Evolutionary conservation across 2,797 vertebrate genomes (phyloP).

Genomic region (Thripadectes ignobilis): DNA sequence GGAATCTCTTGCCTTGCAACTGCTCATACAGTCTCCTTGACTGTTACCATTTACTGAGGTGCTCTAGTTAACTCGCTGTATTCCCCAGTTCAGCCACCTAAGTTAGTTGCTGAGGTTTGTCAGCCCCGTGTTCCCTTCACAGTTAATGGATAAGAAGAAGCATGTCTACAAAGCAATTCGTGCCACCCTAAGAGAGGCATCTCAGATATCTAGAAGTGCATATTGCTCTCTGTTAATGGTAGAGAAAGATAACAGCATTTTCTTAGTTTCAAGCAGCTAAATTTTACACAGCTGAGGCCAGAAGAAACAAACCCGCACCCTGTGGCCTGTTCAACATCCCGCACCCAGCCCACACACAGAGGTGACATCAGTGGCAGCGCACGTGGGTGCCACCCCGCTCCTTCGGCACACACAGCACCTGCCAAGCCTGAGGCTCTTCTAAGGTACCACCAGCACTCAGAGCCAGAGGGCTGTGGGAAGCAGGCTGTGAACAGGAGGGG

Average conservation of each 20-base stretch:
- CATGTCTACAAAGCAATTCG: not conserved
- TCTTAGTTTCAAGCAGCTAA: not conserved
- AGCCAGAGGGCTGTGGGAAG: not conserved
- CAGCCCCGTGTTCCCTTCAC: not conserved
- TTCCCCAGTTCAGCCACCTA: not conserved
- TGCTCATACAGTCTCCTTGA: accelerated
- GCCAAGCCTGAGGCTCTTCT: not conserved
- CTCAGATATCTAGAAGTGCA: not conserved
- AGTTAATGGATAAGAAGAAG: not conserved
- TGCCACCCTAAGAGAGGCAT: not conserved
- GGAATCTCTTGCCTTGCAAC: not conserved
- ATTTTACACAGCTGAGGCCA: not conserved
- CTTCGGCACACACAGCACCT: not conserved
- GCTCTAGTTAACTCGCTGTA: not conserved
- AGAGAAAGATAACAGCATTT: not conserved
- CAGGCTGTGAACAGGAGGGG: not conserved
- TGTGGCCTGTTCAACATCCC: accelerated
- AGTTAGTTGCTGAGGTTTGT: not conserved
- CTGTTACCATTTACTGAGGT: not conserved
- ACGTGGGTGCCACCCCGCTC: accelerated
- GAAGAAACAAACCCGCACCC: not conserved
- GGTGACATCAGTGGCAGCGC: not conserved
- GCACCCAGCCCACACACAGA: not conserved
- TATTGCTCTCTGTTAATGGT: accelerated
- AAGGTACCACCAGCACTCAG: not conserved